A percentile compares a stretch with the other conserved stretches of the same genome.
Evolutionary conservation across 2,888 invertebrate genomes (phyloP).

Genomic region (Macrosiphum euphorbiae): DNA sequence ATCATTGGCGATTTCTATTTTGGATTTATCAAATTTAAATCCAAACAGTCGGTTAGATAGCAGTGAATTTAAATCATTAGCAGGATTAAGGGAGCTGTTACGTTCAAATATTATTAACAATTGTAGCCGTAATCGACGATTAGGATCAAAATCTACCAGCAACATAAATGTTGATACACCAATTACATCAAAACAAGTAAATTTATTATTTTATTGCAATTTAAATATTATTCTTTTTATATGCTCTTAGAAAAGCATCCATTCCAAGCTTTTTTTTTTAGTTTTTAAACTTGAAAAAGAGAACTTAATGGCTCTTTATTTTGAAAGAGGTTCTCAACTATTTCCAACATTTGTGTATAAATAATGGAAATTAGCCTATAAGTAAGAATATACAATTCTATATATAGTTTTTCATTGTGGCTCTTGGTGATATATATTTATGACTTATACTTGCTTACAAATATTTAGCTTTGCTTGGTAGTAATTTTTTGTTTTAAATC

Average conservation of each 20-base stretch:
- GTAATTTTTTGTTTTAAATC: not conserved
- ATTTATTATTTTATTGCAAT: not conserved
- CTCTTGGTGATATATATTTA: slow-evolving; percentile 21
- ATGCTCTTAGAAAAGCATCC: slow-evolving; percentile 63
- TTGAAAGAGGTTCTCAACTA: slow-evolving; percentile 54
- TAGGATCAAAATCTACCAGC: slow-evolving; percentile 51
- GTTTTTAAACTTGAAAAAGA: slow-evolving; percentile 63
- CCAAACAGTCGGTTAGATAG: slow-evolving; percentile 85
- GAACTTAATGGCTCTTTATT: slow-evolving; percentile 58
- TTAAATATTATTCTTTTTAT: slow-evolving; percentile 50
- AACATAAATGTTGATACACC: slow-evolving; percentile 50
- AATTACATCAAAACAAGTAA: slow-evolving; percentile 54
- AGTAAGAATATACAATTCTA: slow-evolving; percentile 56
- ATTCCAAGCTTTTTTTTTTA: slow-evolving; percentile 64
- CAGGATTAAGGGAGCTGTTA: slow-evolving; percentile 78
- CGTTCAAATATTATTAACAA: slow-evolving; percentile 68
- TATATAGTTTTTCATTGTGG: slow-evolving; percentile 37
- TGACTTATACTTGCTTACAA: slow-evolving; percentile 31
- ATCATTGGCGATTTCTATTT: slow-evolving; percentile 84
- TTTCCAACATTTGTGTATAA: slow-evolving; percentile 61
- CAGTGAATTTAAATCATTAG: slow-evolving; percentile 82
- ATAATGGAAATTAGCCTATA: slow-evolving; percentile 55
- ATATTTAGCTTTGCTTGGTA: slow-evolving; percentile 49
- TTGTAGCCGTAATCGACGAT: slow-evolving; percentile 46
- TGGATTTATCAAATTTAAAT: slow-evolving; percentile 86